Conservation (phyloP, 2,113 vertebrate genomes). For the Panthera tigris region DNA sequence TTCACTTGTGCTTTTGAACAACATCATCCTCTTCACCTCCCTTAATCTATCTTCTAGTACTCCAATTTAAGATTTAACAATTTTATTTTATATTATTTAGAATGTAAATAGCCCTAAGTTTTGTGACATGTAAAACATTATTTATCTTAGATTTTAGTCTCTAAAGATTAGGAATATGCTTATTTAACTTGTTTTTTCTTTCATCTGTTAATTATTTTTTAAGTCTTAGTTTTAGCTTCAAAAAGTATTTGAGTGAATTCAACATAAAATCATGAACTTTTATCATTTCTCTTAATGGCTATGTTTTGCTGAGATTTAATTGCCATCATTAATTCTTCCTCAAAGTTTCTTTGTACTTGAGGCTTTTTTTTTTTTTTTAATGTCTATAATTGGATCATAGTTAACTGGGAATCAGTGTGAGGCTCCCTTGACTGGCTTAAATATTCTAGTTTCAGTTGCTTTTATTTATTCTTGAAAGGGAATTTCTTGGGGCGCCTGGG, state of each 20-base stretch:
- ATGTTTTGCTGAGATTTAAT: background rate
- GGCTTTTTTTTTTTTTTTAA: background rate
- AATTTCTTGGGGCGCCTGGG: background rate
- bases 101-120: background rate
- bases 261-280: background rate
- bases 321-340: background rate
- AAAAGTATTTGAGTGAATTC: background rate
- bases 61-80: background rate
- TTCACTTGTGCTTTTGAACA: background rate
- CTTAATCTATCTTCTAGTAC: background rate
- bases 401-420: background rate
- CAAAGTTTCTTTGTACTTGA: background rate
- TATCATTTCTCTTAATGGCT: background rate
- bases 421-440: background rate
- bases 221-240: background rate
- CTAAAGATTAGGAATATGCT: background rate
- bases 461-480: background rate
- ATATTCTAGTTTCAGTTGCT: background rate
- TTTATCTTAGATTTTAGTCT: background rate
- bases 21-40: background rate
- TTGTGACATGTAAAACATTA: background rate
- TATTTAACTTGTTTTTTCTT: background rate
- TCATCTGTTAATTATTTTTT: background rate
- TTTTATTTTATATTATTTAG: background rate
- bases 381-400: background rate